These are phyloP conservation scores for Oncorhynchus tshawytscha DNA, from an alignment of 2,113 vertebrate genomes.

Conservation along the genomic window DNA sequence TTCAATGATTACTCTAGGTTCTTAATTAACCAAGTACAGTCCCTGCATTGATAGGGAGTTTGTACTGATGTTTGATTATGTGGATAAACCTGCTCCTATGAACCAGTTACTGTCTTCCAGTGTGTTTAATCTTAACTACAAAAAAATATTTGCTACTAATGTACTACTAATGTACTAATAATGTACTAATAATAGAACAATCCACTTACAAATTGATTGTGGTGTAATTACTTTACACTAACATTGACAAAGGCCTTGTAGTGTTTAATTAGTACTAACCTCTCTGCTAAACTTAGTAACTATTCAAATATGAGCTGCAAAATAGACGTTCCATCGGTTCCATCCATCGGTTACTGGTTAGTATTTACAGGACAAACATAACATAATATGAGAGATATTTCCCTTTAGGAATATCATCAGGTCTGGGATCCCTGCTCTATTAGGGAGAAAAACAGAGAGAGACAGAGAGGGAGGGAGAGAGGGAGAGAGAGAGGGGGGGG, in stretches of 20 bases:
- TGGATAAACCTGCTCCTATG: not conserved
- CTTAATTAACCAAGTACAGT: not conserved
- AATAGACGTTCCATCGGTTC: not conserved
- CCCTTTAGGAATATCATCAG: not conserved
- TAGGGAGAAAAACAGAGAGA: not conserved
- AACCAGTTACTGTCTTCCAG: too few species aligned
- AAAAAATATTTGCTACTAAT: not conserved
- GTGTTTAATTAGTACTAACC: not conserved
- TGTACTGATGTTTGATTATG: constrained; percentile 16
- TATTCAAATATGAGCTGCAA: not conserved
- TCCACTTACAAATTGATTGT: not conserved
- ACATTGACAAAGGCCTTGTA: not conserved
- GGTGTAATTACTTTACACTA: constrained; percentile 16
- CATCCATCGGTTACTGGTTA: not conserved
- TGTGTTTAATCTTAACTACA: too few species aligned
- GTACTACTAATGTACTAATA: not conserved
- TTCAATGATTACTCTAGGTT: not conserved
- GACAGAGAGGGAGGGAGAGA: not conserved
- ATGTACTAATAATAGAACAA: not conserved
- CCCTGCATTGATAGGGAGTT: not conserved
- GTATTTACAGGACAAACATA: not conserved
- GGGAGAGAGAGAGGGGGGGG: not conserved
- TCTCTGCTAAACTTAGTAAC: not conserved
- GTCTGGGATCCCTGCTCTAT: too few species aligned
- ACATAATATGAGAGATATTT: not conserved